These are phyloP conservation scores for Cyclopterus lumpus DNA, from an alignment of 2,797 vertebrate species.

Conservation along the genomic window DNA sequence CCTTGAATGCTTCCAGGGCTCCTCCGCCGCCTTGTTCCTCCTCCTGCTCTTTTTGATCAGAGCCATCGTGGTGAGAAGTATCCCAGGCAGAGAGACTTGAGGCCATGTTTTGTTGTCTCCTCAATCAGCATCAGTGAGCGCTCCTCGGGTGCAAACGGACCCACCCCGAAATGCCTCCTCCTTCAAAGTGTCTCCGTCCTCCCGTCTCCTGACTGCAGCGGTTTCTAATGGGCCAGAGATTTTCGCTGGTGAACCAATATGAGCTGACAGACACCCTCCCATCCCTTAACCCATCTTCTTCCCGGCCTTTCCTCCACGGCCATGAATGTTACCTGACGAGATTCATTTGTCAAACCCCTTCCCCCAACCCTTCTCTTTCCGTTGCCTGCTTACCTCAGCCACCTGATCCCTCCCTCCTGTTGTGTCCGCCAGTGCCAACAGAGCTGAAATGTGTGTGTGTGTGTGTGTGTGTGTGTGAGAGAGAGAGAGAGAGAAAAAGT, in stretches of 20 bases:
- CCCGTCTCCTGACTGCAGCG: slow-evolving; percentile 36
- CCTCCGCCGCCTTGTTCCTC: slow-evolving; percentile 18
- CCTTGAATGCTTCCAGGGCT: slow-evolving; percentile 32
- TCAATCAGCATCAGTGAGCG: slow-evolving; percentile 50
- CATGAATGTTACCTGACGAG: slow-evolving; percentile 77
- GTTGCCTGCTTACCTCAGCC: slow-evolving; percentile 57
- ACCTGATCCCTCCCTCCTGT: slow-evolving; percentile 76
- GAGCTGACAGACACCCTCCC: slow-evolving; percentile 61
- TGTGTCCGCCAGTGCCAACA: slow-evolving; percentile 51
- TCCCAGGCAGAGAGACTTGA: slow-evolving; percentile 29
- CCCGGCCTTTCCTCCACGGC: slow-evolving; percentile 62
- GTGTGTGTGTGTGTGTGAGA: slow-evolving; percentile 37
- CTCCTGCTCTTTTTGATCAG: slow-evolving; percentile 47
- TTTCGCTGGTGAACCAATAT: slow-evolving; percentile 68
- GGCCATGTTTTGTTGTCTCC: slow-evolving; percentile 49
- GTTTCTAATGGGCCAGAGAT: slow-evolving; percentile 61
- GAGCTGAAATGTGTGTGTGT: slow-evolving; percentile 41
- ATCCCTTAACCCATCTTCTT: slow-evolving; percentile 41
- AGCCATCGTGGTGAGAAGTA: slow-evolving; percentile 18
- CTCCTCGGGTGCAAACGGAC: slow-evolving; percentile 39
- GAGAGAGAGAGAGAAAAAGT: slow-evolving; percentile 9
- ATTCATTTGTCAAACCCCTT: slow-evolving; percentile 78
- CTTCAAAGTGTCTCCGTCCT: slow-evolving; percentile 32
- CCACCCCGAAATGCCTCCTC: slow-evolving; percentile 37
- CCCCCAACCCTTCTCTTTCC: slow-evolving; percentile 44